Base-by-base conservation (phyloP, 1,140 invertebrate species). In the Scaptomyza hsui region DNA sequence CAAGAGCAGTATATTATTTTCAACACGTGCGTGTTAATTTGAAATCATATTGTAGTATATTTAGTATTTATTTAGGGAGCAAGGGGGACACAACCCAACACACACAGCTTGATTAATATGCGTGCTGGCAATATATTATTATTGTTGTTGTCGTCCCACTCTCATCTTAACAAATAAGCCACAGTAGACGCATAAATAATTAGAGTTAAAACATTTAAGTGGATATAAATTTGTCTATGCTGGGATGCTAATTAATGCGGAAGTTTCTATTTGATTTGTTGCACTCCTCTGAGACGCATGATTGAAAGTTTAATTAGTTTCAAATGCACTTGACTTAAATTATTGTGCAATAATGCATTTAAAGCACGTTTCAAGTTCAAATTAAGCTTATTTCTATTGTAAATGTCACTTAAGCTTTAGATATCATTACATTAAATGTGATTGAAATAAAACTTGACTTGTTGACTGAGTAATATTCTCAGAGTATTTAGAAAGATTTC, bases 121-220 rank as follows among this genome's bases (percentile, higher is more conserved):
- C 81, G 81, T 71, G 71, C 71, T 55, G 65, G 69, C 57, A 75
- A 83, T 83, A 79, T 85, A 72, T 76, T 83, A 85, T 79, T 69
- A 72, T 79, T 64, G 48, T 74, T 48, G 67, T 79, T 64, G 48
- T 74, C 52, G 67, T 68, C 68, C 68, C 41, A 18, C 59, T 49
- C 21, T 32, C 39, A 19, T 24, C 10, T 16, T 21, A 7, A n/a
- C 16, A 29, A 29, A 29, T 29, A 29, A 29, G 26, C 12, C 15
- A 45, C 26, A 19, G 51, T 10, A 21, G 19, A 37, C 59, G 24
- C 42, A 62, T 47, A 64, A 56, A 49, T 48, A 35, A 56, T 56
- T 42, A 39, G 60, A 48, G 18, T 44, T 62, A 47, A 61, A 48
- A 48, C 52, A 64, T 51, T 48, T 63, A 55, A 55, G 49, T 49